Evolutionary conservation across 2,113 vertebrate genomes (phyloP), one percentile per base, ranked within the genome.

Genomic region (Hippocampus zosterae): DNA sequence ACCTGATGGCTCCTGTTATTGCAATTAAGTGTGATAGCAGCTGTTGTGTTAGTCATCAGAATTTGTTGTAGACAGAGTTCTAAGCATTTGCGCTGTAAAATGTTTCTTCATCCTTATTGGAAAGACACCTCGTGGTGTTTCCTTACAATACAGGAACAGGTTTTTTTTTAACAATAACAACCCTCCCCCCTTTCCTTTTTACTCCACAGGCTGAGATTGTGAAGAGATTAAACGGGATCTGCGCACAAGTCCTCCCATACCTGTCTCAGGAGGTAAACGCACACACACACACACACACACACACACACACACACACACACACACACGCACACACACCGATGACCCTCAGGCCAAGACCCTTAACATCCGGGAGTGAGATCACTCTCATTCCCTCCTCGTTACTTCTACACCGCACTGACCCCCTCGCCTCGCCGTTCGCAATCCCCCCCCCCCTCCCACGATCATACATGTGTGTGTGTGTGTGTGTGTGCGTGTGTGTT

Each of bases 161-260:
- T 53, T 56, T 27, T 57, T 27, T 25, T 57, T 16, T 4, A 57
- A 57, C 23, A 57, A 57, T 13, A 41, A 63, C 9, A 21, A 23
- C 18, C 15, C 12, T 2, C 9, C 4, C 29, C 2, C 33, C 33
- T 0, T 37, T 33, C 33, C 6, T 37, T 68, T 37, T 79, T 18
- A n/a, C 27, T 72, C 42, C 48, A 23, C 79, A 99, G 97, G 97
- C 97, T 19, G 97, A 99, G 85, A 99, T 98, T 0, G 97, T 98
- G 79, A 99, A 99, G 91, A 92, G 97, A 91, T 91, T 99, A 89
- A 99, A 99, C 1, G 97, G 95, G 64, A 99, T 99, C 81, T 99
- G 97, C 19, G 97, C 96, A 13, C 97, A 98, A 89, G 96, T 98
- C 78, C 93, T 99, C 70, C 97, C 97, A 67, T 98, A 98, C 90